Percentiles rank a stretch among this genome's conserved stretches.
Conservation (phyloP, 92 coral and sea anemone species). For the Desmophyllum pertusum region DNA sequence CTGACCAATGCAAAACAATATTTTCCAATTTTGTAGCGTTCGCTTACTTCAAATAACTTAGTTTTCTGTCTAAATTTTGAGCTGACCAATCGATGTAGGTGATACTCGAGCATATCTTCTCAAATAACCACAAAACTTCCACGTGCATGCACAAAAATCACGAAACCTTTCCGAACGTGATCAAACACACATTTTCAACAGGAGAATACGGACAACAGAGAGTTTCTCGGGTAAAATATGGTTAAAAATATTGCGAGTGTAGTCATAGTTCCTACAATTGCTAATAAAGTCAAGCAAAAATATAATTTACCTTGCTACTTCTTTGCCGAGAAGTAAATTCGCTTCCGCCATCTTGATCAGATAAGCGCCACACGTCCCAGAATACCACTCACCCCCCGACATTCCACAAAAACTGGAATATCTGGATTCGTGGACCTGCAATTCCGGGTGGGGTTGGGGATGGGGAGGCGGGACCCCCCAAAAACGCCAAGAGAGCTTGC, state of each 20-base stretch:
- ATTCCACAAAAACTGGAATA: constrained; percentile 12
- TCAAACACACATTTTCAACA: not conserved
- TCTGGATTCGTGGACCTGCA: constrained; percentile 23
- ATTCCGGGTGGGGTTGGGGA: too few species aligned
- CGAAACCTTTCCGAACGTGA: not conserved
- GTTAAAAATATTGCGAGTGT: not conserved
- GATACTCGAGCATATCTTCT: not conserved
- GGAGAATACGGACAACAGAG: not conserved
- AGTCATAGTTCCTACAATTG: not conserved
- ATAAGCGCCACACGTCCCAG: constrained; percentile 21
- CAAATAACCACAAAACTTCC: not conserved
- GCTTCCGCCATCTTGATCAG: constrained; percentile 68
- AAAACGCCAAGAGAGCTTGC: too few species aligned
- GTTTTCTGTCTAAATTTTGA: not conserved
- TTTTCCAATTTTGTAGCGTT: not conserved
- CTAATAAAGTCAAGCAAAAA: not conserved
- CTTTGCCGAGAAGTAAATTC: constrained; percentile 58
- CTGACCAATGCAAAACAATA: too few species aligned
- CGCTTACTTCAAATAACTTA: not conserved
- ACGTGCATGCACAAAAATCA: not conserved
- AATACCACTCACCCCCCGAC: not conserved
- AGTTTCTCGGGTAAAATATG: not conserved
- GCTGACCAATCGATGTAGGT: not conserved
- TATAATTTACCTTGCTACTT: constrained; percentile 60
- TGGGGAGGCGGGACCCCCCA: too few species aligned